Evolutionary conservation across 1,140 invertebrate genomes (phyloP), one percentile per base, ranked within the genome.

Genomic region (Anastatus disparis): DNA sequence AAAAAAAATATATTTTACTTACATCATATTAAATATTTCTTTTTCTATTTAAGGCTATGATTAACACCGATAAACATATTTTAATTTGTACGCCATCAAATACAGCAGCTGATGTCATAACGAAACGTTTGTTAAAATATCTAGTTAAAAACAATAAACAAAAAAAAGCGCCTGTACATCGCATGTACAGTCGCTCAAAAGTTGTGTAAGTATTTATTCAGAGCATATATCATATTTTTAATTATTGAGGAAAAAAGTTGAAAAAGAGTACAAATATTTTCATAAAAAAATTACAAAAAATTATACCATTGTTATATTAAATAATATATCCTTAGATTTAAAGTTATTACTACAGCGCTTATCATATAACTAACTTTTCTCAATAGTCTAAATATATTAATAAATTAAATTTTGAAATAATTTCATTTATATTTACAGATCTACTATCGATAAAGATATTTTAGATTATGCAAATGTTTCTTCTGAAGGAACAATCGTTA

Each of bases 1-100:
- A 22, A 24, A 20, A 38, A 38, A 38, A 7, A 38, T 7, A 38
- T 38, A 7, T 38, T 12, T 6, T 38, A 38, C 35, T 46, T 1
- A 4, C 15, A 46, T 46, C 9, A 20, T 42, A 24, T 46, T 17
- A 0, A n/a, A 8, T 3, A 27, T 24, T 3, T 29, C 3, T 7
- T 15, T 20, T 46, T 44, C 20, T 46, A 46, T 17, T 46, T 46
- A 20, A 1, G 12, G 22, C 26, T 26, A 13, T 9, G 26, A 22
- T 17, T 22, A 26, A 13, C 15, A 17, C 53, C 24, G 20, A 10
- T 6, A 12, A 50, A 8, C 81, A 84, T 64, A 87, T 94, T 50
- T 81, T 95, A 17, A 87, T 93, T 22, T 89, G 90, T 70, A 87
- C 93, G 4, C 91, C 92, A 8, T 94, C 93, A 0, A 95, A 95